phyloP scores from a whole-genome alignment of 2,797 vertebrate species.

The Cheirogaleus major region DNA sequence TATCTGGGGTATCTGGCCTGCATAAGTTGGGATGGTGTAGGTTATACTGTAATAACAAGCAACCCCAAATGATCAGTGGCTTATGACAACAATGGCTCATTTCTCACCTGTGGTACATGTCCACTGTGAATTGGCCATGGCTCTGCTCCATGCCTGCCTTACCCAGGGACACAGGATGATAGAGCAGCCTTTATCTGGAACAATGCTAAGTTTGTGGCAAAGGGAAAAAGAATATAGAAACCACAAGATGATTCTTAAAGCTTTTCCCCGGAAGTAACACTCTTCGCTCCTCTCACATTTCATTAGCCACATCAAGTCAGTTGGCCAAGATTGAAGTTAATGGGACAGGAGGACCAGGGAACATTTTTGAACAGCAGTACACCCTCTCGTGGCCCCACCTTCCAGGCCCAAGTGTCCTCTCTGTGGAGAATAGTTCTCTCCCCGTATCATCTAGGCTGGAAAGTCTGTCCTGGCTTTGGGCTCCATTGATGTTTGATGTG shows the following conservation, averaged over 20 bases:
- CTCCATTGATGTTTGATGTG: neutral
- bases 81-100: neutral
- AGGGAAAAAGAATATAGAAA: neutral
- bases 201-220: neutral
- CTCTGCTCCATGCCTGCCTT: neutral
- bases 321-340: neutral
- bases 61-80: neutral
- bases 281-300: neutral
- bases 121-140: neutral
- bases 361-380: neutral
- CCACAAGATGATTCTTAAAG: neutral
- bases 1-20: neutral
- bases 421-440: neutral
- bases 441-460: neutral
- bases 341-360: neutral
- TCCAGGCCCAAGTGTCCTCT: neutral
- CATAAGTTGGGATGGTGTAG: neutral
- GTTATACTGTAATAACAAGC: neutral
- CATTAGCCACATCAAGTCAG: neutral
- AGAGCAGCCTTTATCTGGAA: neutral
- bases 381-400: accelerated
- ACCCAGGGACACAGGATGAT: neutral
- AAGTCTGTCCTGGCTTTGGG: neutral
- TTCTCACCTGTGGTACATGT: neutral
- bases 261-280: neutral